These are phyloP conservation scores for Scomber japonicus DNA, from an alignment of 2,113 vertebrate genomes.

Conservation along the genomic window DNA sequence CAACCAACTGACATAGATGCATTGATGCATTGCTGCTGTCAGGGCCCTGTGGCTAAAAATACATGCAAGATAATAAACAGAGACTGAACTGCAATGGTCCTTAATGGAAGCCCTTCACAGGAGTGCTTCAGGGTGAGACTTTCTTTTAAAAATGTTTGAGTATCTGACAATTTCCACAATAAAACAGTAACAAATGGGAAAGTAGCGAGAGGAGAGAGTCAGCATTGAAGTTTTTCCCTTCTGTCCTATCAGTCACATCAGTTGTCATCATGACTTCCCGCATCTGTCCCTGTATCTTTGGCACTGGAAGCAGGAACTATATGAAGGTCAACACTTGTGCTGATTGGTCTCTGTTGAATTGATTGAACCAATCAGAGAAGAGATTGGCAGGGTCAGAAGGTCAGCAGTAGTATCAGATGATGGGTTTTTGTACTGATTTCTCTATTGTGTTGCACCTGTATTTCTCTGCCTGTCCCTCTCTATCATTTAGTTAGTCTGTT, in stretches of 20 bases:
- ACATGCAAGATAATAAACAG: not conserved
- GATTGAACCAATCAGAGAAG: slow-evolving; percentile 38
- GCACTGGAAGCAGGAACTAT: not conserved
- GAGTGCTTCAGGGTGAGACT: not conserved
- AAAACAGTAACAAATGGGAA: not conserved
- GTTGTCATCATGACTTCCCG: slow-evolving; percentile 4
- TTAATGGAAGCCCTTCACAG: not conserved
- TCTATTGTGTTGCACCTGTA: too few relatives aligned
- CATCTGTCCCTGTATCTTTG: not conserved
- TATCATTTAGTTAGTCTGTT: too few relatives aligned
- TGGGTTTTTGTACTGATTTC: not conserved
- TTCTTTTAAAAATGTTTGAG: not conserved
- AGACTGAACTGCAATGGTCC: too few relatives aligned
- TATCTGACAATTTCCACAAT: not conserved
- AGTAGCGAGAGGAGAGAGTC: not conserved
- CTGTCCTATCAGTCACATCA: slow-evolving; percentile 10
- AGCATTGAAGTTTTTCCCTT: not conserved
- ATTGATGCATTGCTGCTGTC: too few relatives aligned
- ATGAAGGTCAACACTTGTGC: slow-evolving; percentile 23
- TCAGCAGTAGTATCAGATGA: slow-evolving; percentile 1
- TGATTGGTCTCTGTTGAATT: slow-evolving; percentile 33
- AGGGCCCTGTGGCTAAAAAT: not conserved
- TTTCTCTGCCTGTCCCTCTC: too few relatives aligned
- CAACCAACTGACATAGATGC: too few relatives aligned
- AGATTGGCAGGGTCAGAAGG: slow-evolving; percentile 7